These are phyloP conservation scores for Frieseomelitta varia DNA, from an alignment of 1,140 invertebrate species.

Conservation along the genomic window DNA sequence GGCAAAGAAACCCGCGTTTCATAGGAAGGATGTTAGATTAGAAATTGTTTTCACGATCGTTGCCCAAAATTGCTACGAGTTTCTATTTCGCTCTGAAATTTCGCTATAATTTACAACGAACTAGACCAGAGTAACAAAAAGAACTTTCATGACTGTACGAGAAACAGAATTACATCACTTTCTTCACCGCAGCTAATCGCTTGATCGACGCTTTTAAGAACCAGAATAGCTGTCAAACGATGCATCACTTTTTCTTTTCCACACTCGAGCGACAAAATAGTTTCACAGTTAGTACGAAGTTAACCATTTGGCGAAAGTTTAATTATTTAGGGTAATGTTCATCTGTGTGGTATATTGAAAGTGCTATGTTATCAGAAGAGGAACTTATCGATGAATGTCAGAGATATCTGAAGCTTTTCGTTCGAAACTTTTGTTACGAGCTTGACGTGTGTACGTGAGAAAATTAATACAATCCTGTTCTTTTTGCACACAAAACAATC, in stretches of 20 bases:
- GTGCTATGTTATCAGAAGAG: too few species aligned
- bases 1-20: not conserved
- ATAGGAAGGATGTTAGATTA: too few species aligned
- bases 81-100: not conserved
- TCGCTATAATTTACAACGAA: not conserved
- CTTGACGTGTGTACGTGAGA: too few species aligned
- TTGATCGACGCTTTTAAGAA: constrained; percentile 31
- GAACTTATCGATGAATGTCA: too few species aligned
- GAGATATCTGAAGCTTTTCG: too few species aligned
- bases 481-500: too few species aligned
- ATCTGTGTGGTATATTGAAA: too few species aligned
- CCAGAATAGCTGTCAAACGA: not conserved
- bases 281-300: not conserved
- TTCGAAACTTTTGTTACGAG: too few species aligned
- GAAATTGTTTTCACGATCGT: not conserved
- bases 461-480: too few species aligned
- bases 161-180: not conserved
- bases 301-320: not conserved
- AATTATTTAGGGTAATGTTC: not conserved
- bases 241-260: not conserved
- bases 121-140: not conserved
- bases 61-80: not conserved
- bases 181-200: constrained; percentile 43
- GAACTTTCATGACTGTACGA: not conserved
- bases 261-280: not conserved